Base-by-base conservation (phyloP, 1,140 invertebrate genomes). In the Trinorchestia longiramus region DNA sequence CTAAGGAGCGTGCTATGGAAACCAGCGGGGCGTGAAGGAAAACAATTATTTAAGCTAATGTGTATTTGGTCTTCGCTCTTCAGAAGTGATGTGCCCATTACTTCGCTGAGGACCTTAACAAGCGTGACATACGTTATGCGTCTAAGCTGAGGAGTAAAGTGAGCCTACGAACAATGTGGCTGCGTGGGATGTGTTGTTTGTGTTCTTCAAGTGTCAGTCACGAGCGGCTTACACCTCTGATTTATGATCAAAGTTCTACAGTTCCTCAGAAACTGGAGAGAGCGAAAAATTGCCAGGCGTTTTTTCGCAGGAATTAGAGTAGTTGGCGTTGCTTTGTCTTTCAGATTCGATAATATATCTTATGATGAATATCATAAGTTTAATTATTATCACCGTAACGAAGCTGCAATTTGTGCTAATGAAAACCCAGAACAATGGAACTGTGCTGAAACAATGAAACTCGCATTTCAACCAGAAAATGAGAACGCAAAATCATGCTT, bases 1-100 rank as follows among this genome's bases (percentile, higher is more conserved):
- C 92, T 40, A 4, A 19, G 92, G 44, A 94, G 44, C 92, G 92
- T 94, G 92, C 92, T 3, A 44, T 6, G 6, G 43, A 94, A 19
- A 47, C 43, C 40, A 15, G 43, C 41, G 92, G 44, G 43, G 92
- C 92, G 92, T 47, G 92, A 94, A 94, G 92, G 17, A 94, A 94
- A 94, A 94, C 92, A 94, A 94, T 94, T 94, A 94, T 94, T 94
- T 94, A 43, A 94, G 44, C 92, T 94, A 45, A 94, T 94, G 90
- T 94, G 44, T 42, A 47, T 43, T 94, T 94, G 44, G 43, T 3
- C 6, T 41, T 45, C 43, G 44, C 41, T 45, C 92, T 40, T 94
- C 92, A 43, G 43, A 45, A 11, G 6, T 43, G 92, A 94, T 47
- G 36, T 94, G 43, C 43, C 23, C 41, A 94, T 94, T 94, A 94